Evolutionary conservation across 2,797 vertebrate genomes (phyloP).

Genomic region (Phyllotis vaccarum): DNA sequence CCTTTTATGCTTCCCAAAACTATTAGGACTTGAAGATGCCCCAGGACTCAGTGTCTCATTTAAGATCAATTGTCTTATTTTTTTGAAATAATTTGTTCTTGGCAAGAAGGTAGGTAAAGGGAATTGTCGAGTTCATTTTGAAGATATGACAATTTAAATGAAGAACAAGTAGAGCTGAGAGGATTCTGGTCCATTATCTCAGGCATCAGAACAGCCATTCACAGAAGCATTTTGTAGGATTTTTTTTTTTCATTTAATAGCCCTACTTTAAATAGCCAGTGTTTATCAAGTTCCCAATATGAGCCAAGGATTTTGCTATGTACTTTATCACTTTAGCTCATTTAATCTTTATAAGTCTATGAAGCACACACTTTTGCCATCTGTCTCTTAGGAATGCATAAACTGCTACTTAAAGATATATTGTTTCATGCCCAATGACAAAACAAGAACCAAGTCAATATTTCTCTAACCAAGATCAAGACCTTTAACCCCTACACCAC

Average conservation of each 20-base stretch:
- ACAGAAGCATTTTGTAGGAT: neutral
- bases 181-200: neutral
- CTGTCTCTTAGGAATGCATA: slow-evolving; percentile 54
- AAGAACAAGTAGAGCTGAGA: neutral
- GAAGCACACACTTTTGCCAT: slow-evolving; percentile 56
- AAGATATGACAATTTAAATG: slow-evolving; percentile 40
- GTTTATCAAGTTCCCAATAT: slow-evolving; percentile 2
- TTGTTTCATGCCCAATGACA: slow-evolving; percentile 29
- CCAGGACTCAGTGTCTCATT: neutral
- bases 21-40: neutral
- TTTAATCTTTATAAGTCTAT: slow-evolving; percentile 58
- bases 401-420: slow-evolving; percentile 64
- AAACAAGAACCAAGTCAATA: slow-evolving; percentile 52
- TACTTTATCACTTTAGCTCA: slow-evolving; percentile 54
- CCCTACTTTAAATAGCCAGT: slow-evolving; percentile 20
- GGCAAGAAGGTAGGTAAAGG: slow-evolving; percentile 16
- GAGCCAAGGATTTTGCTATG: slow-evolving; percentile 33
- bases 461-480: slow-evolving; percentile 36
- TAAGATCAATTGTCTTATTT: slow-evolving; percentile 48
- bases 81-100: slow-evolving; percentile 21
- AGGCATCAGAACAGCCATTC: neutral
- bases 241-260: neutral
- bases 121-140: slow-evolving; percentile 42
- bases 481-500: neutral
- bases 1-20: slow-evolving; percentile 4